Percentiles rank a stretch among this genome's conserved stretches.
Conservation (phyloP, 2,113 vertebrate genomes). For the Tricholaema leucomelas region DNA sequence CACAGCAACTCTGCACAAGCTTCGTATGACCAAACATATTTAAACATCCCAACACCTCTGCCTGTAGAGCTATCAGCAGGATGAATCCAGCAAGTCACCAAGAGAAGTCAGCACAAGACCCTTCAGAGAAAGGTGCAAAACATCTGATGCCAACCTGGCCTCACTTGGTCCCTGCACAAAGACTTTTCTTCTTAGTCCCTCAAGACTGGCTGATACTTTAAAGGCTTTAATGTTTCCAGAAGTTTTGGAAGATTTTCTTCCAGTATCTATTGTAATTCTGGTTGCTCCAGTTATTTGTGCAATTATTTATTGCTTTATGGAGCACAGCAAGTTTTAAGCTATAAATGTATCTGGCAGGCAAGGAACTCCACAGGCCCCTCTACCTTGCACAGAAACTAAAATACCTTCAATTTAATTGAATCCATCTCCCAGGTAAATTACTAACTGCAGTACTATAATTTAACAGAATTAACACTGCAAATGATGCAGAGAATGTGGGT, state of each 20-base stretch:
- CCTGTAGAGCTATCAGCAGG: background rate
- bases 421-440: constrained; percentile 35
- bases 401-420: constrained; percentile 27
- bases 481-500: background rate
- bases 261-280: background rate
- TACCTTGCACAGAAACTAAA: constrained; percentile 16
- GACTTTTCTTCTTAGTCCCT: background rate
- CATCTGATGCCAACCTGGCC: fast-evolving
- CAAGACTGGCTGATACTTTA: background rate
- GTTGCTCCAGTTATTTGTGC: background rate
- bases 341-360: constrained; percentile 22
- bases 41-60: fast-evolving
- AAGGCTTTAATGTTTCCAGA: background rate
- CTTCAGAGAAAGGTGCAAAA: background rate
- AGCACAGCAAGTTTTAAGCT: constrained; percentile 35
- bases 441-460: constrained; percentile 18
- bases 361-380: background rate
- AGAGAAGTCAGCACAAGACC: fast-evolving
- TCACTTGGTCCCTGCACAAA: background rate
- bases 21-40: background rate
- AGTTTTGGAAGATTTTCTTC: background rate
- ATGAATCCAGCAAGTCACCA: background rate
- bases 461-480: background rate
- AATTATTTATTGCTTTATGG: constrained; percentile 19
- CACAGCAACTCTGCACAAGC: background rate